Conservation (phyloP, 2,888 invertebrate genomes). For the Dugesia japonica region DNA sequence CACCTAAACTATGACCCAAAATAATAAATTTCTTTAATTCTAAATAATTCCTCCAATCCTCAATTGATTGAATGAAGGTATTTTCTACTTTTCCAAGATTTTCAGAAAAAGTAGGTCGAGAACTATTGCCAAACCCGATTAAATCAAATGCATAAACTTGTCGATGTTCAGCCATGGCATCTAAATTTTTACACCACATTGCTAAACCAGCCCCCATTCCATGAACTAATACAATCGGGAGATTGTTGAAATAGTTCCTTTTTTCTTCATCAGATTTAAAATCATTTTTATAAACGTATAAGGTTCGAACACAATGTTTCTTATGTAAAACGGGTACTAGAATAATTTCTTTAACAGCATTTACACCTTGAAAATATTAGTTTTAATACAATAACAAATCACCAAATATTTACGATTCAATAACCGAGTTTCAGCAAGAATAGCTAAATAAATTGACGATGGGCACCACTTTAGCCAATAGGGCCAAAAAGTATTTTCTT, state of each 20-base stretch:
- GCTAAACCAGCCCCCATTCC: constrained; percentile 83
- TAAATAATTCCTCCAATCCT: constrained; percentile 82
- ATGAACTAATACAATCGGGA: constrained; percentile 72
- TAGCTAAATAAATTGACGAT: background rate
- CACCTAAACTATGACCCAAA: constrained; percentile 79
- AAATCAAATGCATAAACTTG: constrained; percentile 73
- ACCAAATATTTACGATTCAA: background rate
- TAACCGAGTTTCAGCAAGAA: constrained; percentile 3
- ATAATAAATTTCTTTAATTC: constrained; percentile 69
- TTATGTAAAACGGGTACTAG: background rate
- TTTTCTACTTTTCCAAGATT: constrained; percentile 67
- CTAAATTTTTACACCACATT: constrained; percentile 78
- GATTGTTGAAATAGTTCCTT: constrained; percentile 20
- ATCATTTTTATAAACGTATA: background rate
- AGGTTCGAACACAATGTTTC: background rate
- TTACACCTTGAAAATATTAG: background rate
- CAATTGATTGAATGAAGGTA: constrained; percentile 73
- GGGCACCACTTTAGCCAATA: constrained; percentile 1
- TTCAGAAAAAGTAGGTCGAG: constrained; percentile 65
- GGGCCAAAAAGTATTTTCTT: constrained; percentile 1
- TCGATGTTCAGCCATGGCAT: constrained; percentile 58
- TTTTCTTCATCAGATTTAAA: background rate
- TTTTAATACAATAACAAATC: background rate
- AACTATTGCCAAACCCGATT: constrained; percentile 73
- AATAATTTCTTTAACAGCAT: background rate